Evolutionary conservation across 2,113 vertebrate genomes (phyloP).

Genomic region (Monarcha castaneiventris): DNA sequence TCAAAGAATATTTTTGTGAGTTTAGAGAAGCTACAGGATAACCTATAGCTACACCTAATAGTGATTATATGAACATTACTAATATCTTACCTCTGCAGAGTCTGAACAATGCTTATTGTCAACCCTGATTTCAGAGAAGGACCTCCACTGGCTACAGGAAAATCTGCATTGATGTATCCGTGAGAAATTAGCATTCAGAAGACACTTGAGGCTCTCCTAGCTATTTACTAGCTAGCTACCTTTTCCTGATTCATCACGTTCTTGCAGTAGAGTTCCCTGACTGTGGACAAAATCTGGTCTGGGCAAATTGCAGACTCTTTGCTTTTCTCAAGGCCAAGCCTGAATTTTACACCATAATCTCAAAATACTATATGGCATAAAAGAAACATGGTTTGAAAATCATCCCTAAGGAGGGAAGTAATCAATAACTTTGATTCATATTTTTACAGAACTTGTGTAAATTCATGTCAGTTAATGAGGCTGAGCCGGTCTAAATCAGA

Average conservation of each 20-base stretch:
- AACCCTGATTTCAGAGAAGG: not conserved
- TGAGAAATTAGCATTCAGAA: not conserved
- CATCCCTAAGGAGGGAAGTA: not conserved
- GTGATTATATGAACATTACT: not conserved
- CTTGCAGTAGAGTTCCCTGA: not conserved
- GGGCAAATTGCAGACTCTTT: not conserved
- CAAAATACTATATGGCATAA: not conserved
- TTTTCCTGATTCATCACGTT: not conserved
- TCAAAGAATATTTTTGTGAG: not conserved
- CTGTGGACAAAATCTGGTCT: not conserved
- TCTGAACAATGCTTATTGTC: not conserved
- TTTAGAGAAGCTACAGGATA: constrained; percentile 46
- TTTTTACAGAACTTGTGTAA: not conserved
- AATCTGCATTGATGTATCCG: not conserved
- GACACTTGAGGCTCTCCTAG: not conserved
- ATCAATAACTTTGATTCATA: not conserved
- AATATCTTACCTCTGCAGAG: not conserved
- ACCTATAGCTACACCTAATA: not conserved
- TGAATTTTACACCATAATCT: not conserved
- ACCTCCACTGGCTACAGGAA: not conserved
- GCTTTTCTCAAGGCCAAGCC: not conserved
- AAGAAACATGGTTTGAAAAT: not conserved
- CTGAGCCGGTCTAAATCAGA: not conserved
- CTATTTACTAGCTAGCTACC: not conserved
- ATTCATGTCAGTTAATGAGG: not conserved